A percentile compares a stretch with the other conserved stretches of the same genome.
These are phyloP conservation scores for Oxytorus armatus DNA, from an alignment of 2,888 invertebrate genomes.

Conservation along the genomic window DNA sequence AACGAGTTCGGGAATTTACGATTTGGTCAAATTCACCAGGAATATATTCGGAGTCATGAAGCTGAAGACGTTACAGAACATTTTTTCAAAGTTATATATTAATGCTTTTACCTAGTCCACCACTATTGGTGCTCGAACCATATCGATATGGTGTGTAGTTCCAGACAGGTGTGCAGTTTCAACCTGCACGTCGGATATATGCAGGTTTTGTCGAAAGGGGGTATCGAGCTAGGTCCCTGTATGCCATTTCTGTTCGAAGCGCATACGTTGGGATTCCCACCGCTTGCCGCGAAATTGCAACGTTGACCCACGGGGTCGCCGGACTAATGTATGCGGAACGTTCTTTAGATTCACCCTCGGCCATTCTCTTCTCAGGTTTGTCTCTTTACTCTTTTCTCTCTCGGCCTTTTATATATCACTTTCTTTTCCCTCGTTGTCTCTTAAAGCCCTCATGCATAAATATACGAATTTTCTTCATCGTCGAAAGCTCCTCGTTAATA, in stretches of 20 bases:
- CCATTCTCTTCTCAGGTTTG: constrained; percentile 39
- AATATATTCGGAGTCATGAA: too few species aligned
- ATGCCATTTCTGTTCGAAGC: constrained; percentile 37
- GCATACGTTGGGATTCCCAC: constrained; percentile 76
- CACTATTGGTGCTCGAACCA: neutral
- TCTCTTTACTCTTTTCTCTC: constrained; percentile 37
- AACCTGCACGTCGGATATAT: constrained; percentile 12
- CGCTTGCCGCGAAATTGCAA: constrained; percentile 75
- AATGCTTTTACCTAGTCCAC: neutral
- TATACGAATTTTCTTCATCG: constrained; percentile 11
- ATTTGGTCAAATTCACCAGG: neutral
- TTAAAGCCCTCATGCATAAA: neutral
- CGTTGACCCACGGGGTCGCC: constrained; percentile 77
- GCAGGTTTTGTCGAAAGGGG: constrained; percentile 17
- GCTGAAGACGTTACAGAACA: too few species aligned
- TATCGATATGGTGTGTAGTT: neutral
- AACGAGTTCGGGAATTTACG: neutral
- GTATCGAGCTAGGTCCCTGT: constrained; percentile 52
- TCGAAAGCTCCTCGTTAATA: neutral
- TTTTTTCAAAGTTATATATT: too few species aligned
- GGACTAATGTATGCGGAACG: constrained; percentile 79
- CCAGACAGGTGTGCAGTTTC: constrained; percentile 6
- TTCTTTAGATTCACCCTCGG: constrained; percentile 71
- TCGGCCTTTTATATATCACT: constrained; percentile 19
- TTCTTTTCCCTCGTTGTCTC: constrained; percentile 25